A percentile compares a stretch with the other conserved stretches of the same genome.
phyloP scores from a whole-genome alignment of 2,797 vertebrate species.

The Sebastes minor region DNA sequence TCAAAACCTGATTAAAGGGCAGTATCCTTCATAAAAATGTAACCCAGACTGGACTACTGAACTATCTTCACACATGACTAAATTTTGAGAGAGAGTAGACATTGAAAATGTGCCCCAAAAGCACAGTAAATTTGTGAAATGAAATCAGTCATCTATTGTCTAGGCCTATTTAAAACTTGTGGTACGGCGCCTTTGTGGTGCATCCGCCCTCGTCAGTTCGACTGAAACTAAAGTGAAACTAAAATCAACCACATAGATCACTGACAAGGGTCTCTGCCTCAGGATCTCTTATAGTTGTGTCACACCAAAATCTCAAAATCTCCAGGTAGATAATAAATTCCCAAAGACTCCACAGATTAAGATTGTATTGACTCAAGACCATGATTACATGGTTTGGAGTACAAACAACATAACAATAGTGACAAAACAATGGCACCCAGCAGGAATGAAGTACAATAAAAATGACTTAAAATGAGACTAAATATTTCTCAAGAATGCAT shows the following conservation, averaged over 20 bases:
- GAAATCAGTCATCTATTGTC: not conserved
- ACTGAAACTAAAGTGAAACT: not conserved
- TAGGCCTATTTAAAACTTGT: not conserved
- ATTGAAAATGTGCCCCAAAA: not conserved
- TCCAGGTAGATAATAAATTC: not conserved
- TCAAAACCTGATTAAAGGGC: not conserved
- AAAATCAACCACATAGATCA: not conserved
- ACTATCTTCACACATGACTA: not conserved
- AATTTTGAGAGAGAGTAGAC: not conserved
- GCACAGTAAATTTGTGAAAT: not conserved
- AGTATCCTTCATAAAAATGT: not conserved
- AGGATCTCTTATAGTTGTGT: not conserved
- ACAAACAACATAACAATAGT: not conserved
- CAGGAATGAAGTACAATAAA: accelerated
- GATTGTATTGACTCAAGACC: not conserved
- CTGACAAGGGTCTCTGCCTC: not conserved
- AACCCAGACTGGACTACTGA: not conserved
- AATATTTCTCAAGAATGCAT: not conserved
- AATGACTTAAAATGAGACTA: not conserved
- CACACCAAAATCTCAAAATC: not conserved
- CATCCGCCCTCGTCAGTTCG: not conserved
- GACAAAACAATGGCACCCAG: not conserved
- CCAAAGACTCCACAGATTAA: not conserved
- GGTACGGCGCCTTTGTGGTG: not conserved
- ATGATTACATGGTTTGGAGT: not conserved